These are phyloP conservation scores for Aegotheles bennettii DNA, from an alignment of 2,113 vertebrate genomes.

Conservation along the genomic window DNA sequence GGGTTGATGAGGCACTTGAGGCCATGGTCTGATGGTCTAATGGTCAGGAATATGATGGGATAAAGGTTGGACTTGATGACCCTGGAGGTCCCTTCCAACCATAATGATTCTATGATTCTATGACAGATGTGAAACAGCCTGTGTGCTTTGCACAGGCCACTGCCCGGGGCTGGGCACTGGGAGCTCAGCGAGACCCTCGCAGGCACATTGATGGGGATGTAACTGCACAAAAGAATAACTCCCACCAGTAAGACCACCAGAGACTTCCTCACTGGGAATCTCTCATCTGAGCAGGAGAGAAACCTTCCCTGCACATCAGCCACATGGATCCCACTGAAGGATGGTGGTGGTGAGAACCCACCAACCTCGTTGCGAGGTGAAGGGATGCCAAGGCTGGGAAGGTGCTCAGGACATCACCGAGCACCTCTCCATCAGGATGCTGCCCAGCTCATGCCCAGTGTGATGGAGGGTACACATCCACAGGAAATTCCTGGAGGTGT, in stretches of 20 bases:
- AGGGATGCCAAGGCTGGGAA: neutral
- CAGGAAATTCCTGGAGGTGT: accelerated
- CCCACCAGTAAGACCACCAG: neutral
- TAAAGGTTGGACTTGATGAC: too few relatives aligned
- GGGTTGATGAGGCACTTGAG: too few relatives aligned
- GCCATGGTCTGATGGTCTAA: too few relatives aligned
- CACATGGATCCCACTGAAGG: neutral
- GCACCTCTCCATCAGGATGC: neutral
- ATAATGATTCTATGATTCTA: too few relatives aligned
- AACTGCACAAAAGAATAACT: neutral
- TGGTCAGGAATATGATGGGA: too few relatives aligned
- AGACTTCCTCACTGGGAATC: neutral
- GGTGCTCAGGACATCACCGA: neutral
- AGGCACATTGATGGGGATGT: neutral
- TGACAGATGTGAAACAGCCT: neutral
- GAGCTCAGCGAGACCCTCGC: neutral
- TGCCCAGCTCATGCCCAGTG: neutral
- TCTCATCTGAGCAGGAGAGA: neutral
- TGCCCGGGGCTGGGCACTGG: neutral
- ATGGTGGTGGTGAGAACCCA: neutral
- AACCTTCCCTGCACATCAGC: neutral
- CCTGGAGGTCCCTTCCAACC: too few relatives aligned
- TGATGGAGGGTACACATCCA: neutral
- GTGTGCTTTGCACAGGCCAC: neutral
- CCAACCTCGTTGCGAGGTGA: neutral